A percentile compares a stretch with the other conserved stretches of the same genome.
These are phyloP conservation scores for Gymnogyps californianus DNA, from an alignment of 2,113 vertebrate genomes.

Conservation along the genomic window DNA sequence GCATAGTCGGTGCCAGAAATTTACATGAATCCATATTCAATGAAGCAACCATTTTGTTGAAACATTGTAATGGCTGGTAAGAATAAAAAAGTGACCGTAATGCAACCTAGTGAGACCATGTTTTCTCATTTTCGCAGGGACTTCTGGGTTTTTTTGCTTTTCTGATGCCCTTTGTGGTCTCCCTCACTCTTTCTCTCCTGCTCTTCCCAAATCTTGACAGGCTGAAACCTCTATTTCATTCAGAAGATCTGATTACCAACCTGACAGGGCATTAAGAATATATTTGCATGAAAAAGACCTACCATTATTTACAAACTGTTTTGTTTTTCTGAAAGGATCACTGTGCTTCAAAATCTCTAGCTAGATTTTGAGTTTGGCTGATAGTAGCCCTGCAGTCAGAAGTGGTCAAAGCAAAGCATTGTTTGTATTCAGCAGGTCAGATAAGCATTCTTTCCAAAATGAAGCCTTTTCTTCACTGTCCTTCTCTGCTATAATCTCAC, in stretches of 20 bases:
- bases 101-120: background rate
- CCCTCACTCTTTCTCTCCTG: background rate
- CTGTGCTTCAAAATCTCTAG: background rate
- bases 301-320: background rate
- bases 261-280: background rate
- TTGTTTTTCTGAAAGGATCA: background rate
- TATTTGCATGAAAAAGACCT: conserved; percentile 9
- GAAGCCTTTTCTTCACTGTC: conserved; percentile 48
- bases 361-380: background rate
- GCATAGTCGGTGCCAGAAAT: conserved; percentile 41
- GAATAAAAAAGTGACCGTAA: conserved; percentile 8
- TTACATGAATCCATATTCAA: conserved; percentile 63
- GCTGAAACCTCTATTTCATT: background rate
- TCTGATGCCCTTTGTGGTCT: background rate
- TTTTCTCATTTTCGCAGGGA: background rate
- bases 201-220: background rate
- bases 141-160: background rate
- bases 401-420: background rate
- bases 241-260: background rate
- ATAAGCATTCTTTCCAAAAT: conserved; percentile 36
- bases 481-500: conserved; percentile 49
- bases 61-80: conserved; percentile 7
- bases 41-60: conserved; percentile 44
- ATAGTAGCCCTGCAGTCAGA: background rate
- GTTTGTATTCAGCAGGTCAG: conserved; percentile 52